These are phyloP conservation scores for Hipposideros larvatus DNA, from an alignment of 2,797 vertebrate species.

Conservation along the genomic window DNA sequence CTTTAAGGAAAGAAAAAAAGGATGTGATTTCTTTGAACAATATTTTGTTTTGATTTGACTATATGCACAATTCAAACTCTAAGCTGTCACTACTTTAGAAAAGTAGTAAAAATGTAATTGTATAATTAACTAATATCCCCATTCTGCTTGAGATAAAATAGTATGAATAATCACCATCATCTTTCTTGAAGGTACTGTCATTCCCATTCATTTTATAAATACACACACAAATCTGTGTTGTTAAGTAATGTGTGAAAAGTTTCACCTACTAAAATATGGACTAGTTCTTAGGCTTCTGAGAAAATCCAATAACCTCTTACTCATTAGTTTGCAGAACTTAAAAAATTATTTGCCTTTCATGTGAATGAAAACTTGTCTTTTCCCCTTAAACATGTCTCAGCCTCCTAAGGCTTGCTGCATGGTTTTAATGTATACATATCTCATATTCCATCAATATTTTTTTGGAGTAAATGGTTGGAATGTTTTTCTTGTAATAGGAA, in stretches of 20 bases:
- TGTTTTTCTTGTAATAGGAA: neutral
- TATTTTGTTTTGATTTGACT: conserved; percentile 69
- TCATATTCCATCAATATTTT: neutral
- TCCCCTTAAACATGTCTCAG: neutral
- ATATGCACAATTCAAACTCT: conserved; percentile 42
- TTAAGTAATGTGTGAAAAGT: neutral
- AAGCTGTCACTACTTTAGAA: conserved; percentile 33
- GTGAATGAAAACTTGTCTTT: neutral
- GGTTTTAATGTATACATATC: neutral
- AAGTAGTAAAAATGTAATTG: conserved; percentile 61
- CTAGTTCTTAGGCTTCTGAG: neutral
- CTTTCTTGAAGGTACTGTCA: conserved; percentile 11
- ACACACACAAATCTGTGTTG: neutral
- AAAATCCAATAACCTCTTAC: neutral
- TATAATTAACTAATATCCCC: conserved; percentile 44
- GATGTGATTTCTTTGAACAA: conserved; percentile 7
- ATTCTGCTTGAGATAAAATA: conserved; percentile 31
- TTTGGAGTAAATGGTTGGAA: neutral
- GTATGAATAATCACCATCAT: conserved; percentile 14
- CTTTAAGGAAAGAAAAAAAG: neutral
- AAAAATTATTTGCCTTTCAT: neutral
- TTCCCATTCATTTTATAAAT: neutral
- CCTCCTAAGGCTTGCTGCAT: too few relatives aligned
- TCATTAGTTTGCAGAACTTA: neutral
- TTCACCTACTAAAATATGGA: neutral